Conservation (phyloP, 2,113 vertebrate species). For the Patagioenas fasciata region DNA sequence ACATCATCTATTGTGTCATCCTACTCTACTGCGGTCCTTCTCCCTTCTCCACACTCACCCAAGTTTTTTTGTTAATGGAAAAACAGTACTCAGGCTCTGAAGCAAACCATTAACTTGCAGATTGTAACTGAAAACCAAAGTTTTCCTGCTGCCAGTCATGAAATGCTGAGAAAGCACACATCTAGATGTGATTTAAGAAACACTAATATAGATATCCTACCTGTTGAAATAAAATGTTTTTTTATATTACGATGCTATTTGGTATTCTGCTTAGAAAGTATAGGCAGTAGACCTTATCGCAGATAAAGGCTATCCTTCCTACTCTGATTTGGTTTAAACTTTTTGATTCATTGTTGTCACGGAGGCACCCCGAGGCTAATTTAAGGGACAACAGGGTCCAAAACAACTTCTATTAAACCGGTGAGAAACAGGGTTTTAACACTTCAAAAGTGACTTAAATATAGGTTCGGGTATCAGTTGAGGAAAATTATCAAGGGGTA, state of each 20-base stretch:
- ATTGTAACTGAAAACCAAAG: not conserved
- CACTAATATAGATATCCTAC: not conserved
- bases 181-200: not conserved
- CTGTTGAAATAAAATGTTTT: not conserved
- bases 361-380: too few relatives aligned
- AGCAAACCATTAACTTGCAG: not conserved
- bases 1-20: not conserved
- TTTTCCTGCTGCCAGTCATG: not conserved
- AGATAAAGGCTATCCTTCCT: not conserved
- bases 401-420: too few relatives aligned
- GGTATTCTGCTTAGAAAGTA: not conserved
- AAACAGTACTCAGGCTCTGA: not conserved
- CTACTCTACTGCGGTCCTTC: accelerated
- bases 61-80: not conserved
- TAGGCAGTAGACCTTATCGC: not conserved
- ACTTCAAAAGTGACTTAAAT: too few relatives aligned
- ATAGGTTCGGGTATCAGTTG: too few relatives aligned
- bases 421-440: too few relatives aligned
- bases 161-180: not conserved
- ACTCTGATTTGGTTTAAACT: not conserved
- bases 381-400: too few relatives aligned
- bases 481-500: too few relatives aligned
- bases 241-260: not conserved
- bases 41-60: accelerated
- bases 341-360: not conserved